Percentiles rank a stretch among this genome's conserved stretches.
These are phyloP conservation scores for Actinemys pallida DNA, from an alignment of 2,113 vertebrate genomes.

Conservation along the genomic window DNA sequence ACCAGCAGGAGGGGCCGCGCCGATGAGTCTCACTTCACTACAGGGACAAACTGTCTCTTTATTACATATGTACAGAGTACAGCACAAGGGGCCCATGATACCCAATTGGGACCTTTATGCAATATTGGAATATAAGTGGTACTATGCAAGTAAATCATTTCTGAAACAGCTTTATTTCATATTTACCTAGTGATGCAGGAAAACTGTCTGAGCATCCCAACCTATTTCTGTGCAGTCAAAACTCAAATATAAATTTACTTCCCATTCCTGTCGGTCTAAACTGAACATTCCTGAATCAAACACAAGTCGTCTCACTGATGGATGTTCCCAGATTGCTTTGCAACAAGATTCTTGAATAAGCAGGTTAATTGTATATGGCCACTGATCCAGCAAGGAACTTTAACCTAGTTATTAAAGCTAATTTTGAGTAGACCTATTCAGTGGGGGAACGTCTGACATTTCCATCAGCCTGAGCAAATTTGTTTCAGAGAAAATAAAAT, in stretches of 20 bases:
- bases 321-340: not conserved
- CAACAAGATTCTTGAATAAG: not conserved
- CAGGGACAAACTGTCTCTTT: not conserved
- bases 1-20: too few relatives aligned
- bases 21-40: too few relatives aligned
- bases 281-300: not conserved
- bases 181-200: not conserved
- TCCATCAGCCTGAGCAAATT: not conserved
- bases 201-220: not conserved
- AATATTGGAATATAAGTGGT: not conserved
- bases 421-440: not conserved
- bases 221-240: not conserved
- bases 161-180: not conserved
- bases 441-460: not conserved
- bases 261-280: not conserved
- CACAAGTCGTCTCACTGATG: not conserved
- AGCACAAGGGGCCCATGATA: too few relatives aligned
- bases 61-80: not conserved
- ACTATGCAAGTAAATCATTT: not conserved
- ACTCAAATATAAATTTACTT: not conserved
- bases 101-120: not conserved
- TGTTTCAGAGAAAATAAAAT: rapidly evolving
- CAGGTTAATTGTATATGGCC: not conserved
- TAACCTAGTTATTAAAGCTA: not conserved
- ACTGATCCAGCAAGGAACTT: not conserved